Evolutionary conservation across 2,113 vertebrate species (phyloP).

Genomic region (Sebastes schlegelii): DNA sequence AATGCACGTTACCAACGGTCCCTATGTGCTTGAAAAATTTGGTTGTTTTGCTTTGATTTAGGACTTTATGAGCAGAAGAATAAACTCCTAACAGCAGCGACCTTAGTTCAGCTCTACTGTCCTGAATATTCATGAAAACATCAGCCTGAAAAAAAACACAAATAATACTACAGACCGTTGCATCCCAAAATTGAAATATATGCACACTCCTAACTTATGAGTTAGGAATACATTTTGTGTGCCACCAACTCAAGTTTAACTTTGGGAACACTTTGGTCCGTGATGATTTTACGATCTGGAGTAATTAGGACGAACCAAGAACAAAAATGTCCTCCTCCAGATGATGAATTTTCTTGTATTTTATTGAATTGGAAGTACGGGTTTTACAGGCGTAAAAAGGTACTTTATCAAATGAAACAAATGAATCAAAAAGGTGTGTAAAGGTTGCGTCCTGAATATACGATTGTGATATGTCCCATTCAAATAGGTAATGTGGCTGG

Average conservation of each 20-base stretch:
- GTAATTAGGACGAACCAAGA: neutral
- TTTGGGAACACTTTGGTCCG: neutral
- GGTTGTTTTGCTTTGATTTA: neutral
- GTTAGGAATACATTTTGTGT: neutral
- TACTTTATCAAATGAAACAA: neutral
- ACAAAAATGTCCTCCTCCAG: neutral
- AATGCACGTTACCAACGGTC: neutral
- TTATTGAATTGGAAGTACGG: neutral
- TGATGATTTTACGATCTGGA: neutral
- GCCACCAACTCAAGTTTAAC: neutral
- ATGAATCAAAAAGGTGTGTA: neutral
- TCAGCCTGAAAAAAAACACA: neutral
- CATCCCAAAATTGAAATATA: neutral
- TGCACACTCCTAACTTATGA: neutral
- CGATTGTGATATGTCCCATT: neutral
- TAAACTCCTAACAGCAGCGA: neutral
- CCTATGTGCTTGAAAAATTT: neutral
- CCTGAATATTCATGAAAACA: conserved; percentile 12
- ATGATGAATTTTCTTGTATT: neutral
- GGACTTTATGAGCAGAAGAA: neutral
- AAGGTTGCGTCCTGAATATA: neutral
- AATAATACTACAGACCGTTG: neutral
- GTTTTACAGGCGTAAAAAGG: neutral
- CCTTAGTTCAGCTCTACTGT: neutral
- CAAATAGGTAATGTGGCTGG: neutral